Base-by-base conservation (phyloP, 2,888 invertebrate species). In the Sarcophaga caerulescens region DNA sequence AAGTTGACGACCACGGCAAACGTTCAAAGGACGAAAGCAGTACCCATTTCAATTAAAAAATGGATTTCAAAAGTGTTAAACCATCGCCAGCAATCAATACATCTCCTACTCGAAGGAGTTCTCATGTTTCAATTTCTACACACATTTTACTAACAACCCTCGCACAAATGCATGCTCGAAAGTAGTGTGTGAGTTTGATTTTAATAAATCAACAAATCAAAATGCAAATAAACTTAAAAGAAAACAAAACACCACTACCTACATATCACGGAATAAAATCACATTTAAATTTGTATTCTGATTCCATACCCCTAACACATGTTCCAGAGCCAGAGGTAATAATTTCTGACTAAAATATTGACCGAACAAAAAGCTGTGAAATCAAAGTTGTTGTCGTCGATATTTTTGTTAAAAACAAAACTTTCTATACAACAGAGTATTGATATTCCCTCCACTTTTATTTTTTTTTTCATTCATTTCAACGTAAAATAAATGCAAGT, bases 401-500 rank as follows among this genome's bases (percentile, higher is more conserved):
- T 68, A 35, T 81, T 81, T 74, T n/a, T 35, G 23, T 52, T 69
- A 21, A 19, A 69, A 47, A 47, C 19, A 45, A 52, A 52, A 14
- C 4, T 14, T 14, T 14, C 17, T 17, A 52, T 52, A 1, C 52
- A 17, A 1, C 52, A 17, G 10, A 52, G 4, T 35, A 35, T 12
- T 52, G 52, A 52, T 52, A 52, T 52, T 52, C 45, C 44, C 68
- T 14, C 52, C 11, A 19, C 14, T 63, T 23, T 4, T 63, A 10
- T 25, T 17, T 14, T 69, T 69, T 12, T 47, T 47, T 47, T 47
- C 14, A 11, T 47, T 12, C 14, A 12, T 47, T 52, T 17, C 17
- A 52, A 69, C 19, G 52, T 70, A 75, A 44, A 89, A 89, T 86
- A 88, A 87, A 88, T 85, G 82, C 87, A 84, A 80, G 82, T 87